Evolutionary conservation across 2,113 vertebrate genomes (phyloP), one percentile per base, ranked within the genome.

Genomic region (Pseudolaguvia tuberculata): DNA sequence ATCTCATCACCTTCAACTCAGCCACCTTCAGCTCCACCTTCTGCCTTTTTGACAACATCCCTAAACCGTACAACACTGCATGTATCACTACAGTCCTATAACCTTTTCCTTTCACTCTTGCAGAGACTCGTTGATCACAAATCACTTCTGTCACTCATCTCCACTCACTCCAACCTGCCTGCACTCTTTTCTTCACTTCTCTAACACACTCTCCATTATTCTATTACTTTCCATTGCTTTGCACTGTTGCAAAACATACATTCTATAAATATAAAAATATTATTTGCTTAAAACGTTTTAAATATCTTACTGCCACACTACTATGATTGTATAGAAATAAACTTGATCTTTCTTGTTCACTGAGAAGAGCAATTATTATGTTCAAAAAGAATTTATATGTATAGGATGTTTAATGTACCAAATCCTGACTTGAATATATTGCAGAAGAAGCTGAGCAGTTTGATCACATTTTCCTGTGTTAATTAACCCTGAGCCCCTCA

Each of bases 401-500:
- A 23, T 56, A 42, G 56, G 29, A 69, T 69, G 50, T 52, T 51
- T 69, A 72, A 73, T 20, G 63, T 27, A 50, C 63, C 25, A 67
- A 27, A 67, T 67, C 45, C n/a, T 20, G 63, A 67, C 63, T 50
- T 9, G 5, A 20, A 29, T 29, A 67, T 67, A 29, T 50, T 50
- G 15, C 9, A 18, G 45, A 45, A 17, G 42, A 31, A 59, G 23
- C 6, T 6, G 5, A 29, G 21, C 11, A 42, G 42, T 70, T 39
- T 71, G 18, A 42, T 65, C 67, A 65, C 42, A 70, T 14, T 53
- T 25, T 78, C 25, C 62, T 53, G 39, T 79, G 70, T 63, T 77
- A 75, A 79, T 82, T 80, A 79, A 81, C 56, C 45, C 65, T 77
- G 66, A 74, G 62, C 52, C 75, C 76, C 56, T 75, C 21, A 78